Evolutionary conservation across 2,797 vertebrate species (phyloP).

Genomic region (Sebastes oblongus): DNA sequence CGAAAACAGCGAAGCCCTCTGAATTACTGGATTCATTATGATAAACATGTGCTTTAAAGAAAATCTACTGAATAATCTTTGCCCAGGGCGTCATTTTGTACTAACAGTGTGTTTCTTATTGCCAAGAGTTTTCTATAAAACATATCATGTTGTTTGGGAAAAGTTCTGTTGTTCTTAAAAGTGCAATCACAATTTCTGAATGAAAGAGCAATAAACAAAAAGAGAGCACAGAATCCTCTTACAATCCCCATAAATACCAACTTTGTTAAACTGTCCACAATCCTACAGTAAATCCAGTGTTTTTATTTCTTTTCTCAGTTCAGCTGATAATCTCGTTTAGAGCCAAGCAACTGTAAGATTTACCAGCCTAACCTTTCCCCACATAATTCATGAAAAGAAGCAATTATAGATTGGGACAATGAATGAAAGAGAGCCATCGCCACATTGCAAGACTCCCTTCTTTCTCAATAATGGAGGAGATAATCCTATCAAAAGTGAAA

Average conservation of each 20-base stretch:
- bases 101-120: slow-evolving; percentile 5
- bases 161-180: slow-evolving; percentile 13
- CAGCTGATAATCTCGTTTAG: slow-evolving; percentile 49
- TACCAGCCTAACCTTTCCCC: slow-evolving; percentile 62
- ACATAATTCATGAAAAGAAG: slow-evolving; percentile 74
- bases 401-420: slow-evolving; percentile 82
- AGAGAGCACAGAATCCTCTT: background rate
- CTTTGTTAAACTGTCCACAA: background rate
- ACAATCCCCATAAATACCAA: background rate
- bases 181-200: slow-evolving; percentile 6
- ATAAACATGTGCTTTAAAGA: slow-evolving; percentile 29
- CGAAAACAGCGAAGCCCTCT: slow-evolving; percentile 29
- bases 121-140: background rate
- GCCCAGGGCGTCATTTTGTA: slow-evolving; percentile 17
- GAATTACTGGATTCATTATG: slow-evolving; percentile 37
- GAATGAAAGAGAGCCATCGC: slow-evolving; percentile 71
- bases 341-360: slow-evolving; percentile 56
- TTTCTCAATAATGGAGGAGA: slow-evolving; percentile 70
- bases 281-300: slow-evolving; percentile 1
- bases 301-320: background rate
- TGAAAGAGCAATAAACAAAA: background rate
- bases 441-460: slow-evolving; percentile 43
- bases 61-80: slow-evolving; percentile 38
- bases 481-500: slow-evolving; percentile 76
- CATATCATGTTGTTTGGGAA: background rate